Evolutionary conservation across 2,888 invertebrate species (phyloP), one percentile per base, ranked within the genome.

Genomic region (Dorcus parallelipipedus): DNA sequence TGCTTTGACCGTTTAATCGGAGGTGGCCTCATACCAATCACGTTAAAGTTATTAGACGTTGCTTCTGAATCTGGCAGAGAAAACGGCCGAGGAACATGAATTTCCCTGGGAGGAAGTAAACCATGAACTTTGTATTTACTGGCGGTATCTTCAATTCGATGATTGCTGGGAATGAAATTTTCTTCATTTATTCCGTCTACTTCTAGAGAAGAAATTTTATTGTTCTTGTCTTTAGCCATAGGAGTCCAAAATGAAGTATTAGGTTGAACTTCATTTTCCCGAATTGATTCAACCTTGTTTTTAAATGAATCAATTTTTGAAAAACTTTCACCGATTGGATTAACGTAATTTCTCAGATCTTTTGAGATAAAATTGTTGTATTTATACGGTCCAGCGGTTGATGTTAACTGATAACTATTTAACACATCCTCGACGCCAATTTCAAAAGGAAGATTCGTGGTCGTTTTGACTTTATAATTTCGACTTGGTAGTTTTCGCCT

Each of bases 1-100:
- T 20, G 3, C 14, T 52, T 41, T 2, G 14, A 20, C 1, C 48
- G 52, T 49, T 42, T 48, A 42, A 55, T 43, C 6, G 59, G 62
- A 2, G 79, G 78, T 8, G 78, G 78, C 65, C 72, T 75, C 73
- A 79, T 73, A 2, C 79, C 78, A 3, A 69, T 52, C 2, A 77
- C 73, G 9, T 68, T 66, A 56, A 68, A 78, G 42, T 68, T 70
- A 53, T 78, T 78, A 10, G 75, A 54, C 3, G 59, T 33, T 20
- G 40, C 6, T 23, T 26, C 33, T 59, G 57, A 23, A 58, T 60
- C 17, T 59, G 26, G 6, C 38, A 55, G 51, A 14, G 50, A n/a
- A 20, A 52, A 49, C 1, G 55, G 26, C 26, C 26, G 26, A 33
- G 26, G 26, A 33, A 4, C 6, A 33, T 33, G 26, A 2, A 5